Percentiles rank a stretch among this genome's conserved stretches.
Evolutionary conservation across 2,888 invertebrate genomes (phyloP).

Genomic region (Hipparchia semele): DNA sequence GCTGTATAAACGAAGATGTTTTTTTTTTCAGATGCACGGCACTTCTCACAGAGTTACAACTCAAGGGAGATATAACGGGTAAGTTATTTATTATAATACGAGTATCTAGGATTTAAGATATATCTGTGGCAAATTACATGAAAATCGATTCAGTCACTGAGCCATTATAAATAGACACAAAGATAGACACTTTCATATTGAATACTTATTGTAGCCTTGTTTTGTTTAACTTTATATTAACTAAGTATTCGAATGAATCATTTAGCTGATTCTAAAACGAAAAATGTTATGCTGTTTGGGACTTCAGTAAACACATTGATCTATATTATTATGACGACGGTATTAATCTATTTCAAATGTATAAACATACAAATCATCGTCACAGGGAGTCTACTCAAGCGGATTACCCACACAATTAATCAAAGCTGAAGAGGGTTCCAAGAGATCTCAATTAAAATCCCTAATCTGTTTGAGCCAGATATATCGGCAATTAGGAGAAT

Average conservation of each 20-base stretch:
- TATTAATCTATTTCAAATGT: constrained; percentile 1
- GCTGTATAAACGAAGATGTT: background rate
- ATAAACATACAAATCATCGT: constrained; percentile 4
- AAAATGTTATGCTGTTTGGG: background rate
- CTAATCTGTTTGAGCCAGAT: constrained; percentile 26
- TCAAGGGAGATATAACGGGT: background rate
- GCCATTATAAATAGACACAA: too few species aligned
- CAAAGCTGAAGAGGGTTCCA: constrained; percentile 25
- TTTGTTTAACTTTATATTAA: too few species aligned
- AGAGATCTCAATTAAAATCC: constrained; percentile 30
- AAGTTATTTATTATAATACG: background rate
- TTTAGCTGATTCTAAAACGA: background rate
- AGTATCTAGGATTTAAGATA: background rate
- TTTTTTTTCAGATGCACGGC: constrained; percentile 31
- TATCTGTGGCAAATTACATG: background rate
- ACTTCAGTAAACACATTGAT: background rate
- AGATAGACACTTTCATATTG: too few species aligned
- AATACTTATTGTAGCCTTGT: too few species aligned
- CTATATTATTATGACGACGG: background rate
- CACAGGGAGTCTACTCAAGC: constrained; percentile 1
- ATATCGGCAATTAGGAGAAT: constrained; percentile 30
- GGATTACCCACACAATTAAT: constrained; percentile 18
- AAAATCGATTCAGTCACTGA: too few species aligned
- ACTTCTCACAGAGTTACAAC: constrained; percentile 23
- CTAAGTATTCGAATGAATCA: background rate